These are phyloP conservation scores for Chrysolina americana DNA, from an alignment of 2,888 invertebrate species.

Conservation along the genomic window DNA sequence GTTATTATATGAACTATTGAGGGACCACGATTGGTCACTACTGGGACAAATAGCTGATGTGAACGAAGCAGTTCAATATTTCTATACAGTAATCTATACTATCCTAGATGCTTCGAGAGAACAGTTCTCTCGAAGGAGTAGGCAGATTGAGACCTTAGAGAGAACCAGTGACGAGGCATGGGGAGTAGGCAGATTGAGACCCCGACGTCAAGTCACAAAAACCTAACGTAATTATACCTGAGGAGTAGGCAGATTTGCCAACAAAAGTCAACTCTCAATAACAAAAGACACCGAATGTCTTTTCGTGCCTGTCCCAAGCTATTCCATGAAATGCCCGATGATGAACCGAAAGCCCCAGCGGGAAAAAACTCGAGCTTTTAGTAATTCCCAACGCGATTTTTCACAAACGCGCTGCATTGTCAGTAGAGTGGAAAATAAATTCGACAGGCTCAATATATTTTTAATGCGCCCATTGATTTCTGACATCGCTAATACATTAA, in stretches of 20 bases:
- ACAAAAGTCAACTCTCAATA: not conserved
- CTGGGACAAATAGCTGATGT: no score
- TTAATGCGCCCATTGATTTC: conserved; percentile 51
- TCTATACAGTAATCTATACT: no score
- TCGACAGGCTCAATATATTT: conserved; percentile 51
- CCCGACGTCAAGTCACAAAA: no score
- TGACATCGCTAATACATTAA: conserved; percentile 50
- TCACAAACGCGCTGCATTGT: conserved; percentile 48
- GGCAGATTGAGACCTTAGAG: no score
- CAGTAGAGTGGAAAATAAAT: conserved; percentile 51
- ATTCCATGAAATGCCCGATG: not conserved
- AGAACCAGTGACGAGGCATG: no score
- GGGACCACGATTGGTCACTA: no score
- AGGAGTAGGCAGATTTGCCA: not conserved
- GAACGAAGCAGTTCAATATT: no score
- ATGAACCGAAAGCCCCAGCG: not conserved
- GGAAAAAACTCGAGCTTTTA: conserved; percentile 9
- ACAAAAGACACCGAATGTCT: not conserved
- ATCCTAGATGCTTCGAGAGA: no score
- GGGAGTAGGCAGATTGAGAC: no score
- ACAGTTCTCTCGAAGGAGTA: no score
- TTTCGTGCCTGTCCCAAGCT: not conserved
- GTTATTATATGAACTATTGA: no score
- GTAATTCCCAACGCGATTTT: conserved; percentile 41
- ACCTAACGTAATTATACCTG: no score